These are phyloP conservation scores for Chionis minor DNA, from an alignment of 2,113 vertebrate genomes.

Conservation along the genomic window DNA sequence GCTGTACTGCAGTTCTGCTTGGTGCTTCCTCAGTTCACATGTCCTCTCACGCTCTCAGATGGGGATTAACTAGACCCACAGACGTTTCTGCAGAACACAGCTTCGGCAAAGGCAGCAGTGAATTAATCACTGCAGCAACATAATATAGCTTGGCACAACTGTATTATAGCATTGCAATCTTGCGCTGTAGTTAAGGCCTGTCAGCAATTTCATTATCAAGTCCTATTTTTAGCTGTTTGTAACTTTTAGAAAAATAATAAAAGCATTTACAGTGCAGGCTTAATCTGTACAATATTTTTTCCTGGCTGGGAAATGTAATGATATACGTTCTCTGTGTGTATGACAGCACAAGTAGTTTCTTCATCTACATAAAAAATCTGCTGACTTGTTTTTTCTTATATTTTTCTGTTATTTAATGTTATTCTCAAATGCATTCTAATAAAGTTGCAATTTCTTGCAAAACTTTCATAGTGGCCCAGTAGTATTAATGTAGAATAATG, in stretches of 20 bases:
- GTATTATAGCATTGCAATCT: background rate
- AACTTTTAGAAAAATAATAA: constrained; percentile 29
- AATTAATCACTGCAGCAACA: constrained; percentile 33
- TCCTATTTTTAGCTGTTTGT: constrained; percentile 18
- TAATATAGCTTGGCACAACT: background rate
- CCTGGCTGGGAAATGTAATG: background rate
- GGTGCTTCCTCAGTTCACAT: background rate
- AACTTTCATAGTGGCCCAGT: background rate
- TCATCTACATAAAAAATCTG: constrained; percentile 22
- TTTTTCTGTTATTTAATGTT: constrained; percentile 17
- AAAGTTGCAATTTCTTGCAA: background rate
- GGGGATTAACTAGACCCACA: background rate
- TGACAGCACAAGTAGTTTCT: background rate
- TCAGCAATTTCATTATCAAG: constrained; percentile 52
- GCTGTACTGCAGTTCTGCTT: background rate
- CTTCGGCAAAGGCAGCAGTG: constrained; percentile 26
- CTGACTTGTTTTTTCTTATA: background rate
- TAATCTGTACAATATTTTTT: background rate
- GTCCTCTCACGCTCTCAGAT: background rate
- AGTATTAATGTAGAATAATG: background rate
- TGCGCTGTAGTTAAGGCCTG: background rate
- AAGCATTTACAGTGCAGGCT: background rate
- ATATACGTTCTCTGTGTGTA: background rate
- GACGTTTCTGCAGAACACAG: background rate
- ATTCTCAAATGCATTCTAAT: background rate